phyloP scores from a whole-genome alignment of 2,888 invertebrate genomes.

The Noctua janthe region DNA sequence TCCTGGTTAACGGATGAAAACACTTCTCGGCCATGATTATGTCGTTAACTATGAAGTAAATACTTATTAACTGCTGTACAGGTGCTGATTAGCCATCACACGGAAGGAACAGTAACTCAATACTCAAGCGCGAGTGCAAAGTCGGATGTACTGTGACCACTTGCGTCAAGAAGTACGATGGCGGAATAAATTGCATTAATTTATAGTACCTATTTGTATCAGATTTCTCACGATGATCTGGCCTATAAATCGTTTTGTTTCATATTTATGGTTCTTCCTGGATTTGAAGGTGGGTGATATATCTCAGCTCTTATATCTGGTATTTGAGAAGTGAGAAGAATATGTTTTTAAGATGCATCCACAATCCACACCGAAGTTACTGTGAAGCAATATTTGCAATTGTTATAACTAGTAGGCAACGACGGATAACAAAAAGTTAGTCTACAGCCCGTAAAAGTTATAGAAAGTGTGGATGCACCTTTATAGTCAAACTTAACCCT shows the following conservation, averaged over 20 bases:
- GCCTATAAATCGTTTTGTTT: slow-evolving; percentile 1
- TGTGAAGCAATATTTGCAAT: neutral
- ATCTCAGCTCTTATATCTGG: neutral
- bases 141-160: slow-evolving; percentile 14
- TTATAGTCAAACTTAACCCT: neutral
- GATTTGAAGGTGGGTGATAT: neutral
- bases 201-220: slow-evolving; percentile 13
- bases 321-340: neutral
- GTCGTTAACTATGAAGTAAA: slow-evolving; percentile 45
- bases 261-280: slow-evolving; percentile 14
- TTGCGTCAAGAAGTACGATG: slow-evolving; percentile 28
- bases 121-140: slow-evolving; percentile 19
- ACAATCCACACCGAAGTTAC: neutral
- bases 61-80: slow-evolving; percentile 27
- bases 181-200: slow-evolving; percentile 38
- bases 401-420: neutral
- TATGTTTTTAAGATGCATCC: neutral
- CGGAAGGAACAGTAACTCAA: slow-evolving; percentile 52
- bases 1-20: slow-evolving; percentile 47
- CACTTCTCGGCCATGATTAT: slow-evolving; percentile 33
- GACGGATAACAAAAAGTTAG: neutral
- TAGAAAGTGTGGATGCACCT: neutral
- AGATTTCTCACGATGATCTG: slow-evolving; percentile 5
- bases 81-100: slow-evolving; percentile 48
- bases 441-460: neutral